A percentile compares a stretch with the other conserved stretches of the same genome.
phyloP scores from a whole-genome alignment of 2,888 invertebrate species.

The Tetragonula carbonaria region DNA sequence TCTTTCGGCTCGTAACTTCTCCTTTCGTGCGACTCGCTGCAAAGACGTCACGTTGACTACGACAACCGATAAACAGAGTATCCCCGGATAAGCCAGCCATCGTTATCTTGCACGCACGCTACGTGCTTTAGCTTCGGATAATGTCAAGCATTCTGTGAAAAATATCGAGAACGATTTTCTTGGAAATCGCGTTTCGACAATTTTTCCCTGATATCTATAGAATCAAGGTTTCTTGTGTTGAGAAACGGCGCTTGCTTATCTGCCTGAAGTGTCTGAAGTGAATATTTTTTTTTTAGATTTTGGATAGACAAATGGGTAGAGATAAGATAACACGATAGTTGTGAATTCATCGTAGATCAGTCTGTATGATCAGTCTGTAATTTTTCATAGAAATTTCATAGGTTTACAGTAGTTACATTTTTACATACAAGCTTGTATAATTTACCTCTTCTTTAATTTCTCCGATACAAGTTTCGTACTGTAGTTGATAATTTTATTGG shows the following conservation, averaged over 20 bases:
- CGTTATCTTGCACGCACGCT: conserved; percentile 2
- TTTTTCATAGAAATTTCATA: no score
- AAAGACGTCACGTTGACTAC: conserved; percentile 53
- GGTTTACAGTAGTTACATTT: no score
- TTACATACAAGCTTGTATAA: no score
- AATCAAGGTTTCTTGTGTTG: background rate
- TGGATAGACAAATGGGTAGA: background rate
- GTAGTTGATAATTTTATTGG: no score
- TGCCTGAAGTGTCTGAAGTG: background rate
- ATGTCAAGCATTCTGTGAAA: background rate
- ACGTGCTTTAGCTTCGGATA: background rate
- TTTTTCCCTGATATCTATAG: background rate
- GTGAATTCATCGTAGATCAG: background rate
- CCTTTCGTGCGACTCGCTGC: conserved; percentile 41
- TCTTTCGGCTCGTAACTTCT: conserved; percentile 59
- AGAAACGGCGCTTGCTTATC: background rate
- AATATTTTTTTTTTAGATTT: background rate
- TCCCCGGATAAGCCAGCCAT: background rate
- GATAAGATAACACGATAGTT: background rate
- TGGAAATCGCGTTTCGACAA: no score
- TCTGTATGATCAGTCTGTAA: no score
- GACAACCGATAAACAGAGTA: conserved; percentile 49
- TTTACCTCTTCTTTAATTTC: no score
- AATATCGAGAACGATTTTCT: background rate
- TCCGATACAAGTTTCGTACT: no score